Conservation (phyloP, 2,113 vertebrate species). For the Notiomystis cincta region DNA sequence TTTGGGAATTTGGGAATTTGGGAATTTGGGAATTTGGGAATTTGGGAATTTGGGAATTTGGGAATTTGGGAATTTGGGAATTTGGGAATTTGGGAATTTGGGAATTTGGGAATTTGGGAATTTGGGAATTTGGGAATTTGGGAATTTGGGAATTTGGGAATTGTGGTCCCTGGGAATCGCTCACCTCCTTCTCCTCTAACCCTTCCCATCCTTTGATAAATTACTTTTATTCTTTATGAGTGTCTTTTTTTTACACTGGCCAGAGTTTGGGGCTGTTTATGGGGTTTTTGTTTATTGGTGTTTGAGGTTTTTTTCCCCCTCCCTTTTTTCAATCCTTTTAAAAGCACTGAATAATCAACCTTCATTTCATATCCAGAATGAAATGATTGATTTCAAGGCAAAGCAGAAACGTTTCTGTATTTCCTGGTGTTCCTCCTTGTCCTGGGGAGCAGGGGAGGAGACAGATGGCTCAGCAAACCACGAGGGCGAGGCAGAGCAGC, state of each 20-base stretch:
- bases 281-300: accelerated
- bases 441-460: not conserved
- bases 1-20: not conserved
- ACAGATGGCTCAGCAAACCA: not conserved
- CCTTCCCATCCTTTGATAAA: not conserved
- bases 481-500: not conserved
- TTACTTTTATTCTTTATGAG: not conserved
- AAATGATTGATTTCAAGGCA: not conserved
- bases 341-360: not conserved
- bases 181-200: not conserved
- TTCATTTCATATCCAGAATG: not conserved
- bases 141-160: not conserved
- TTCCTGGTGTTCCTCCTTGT: not conserved
- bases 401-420: not conserved
- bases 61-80: not conserved
- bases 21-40: not conserved
- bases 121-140: not conserved
- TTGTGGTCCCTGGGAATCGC: no score
- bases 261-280: not conserved
- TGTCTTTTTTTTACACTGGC: not conserved
- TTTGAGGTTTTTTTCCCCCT: not conserved
- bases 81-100: not conserved
- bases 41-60: not conserved
- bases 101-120: not conserved
- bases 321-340: not conserved